Percentiles rank a stretch among this genome's conserved stretches.
Evolutionary conservation across 2,797 vertebrate species (phyloP).

Genomic region (Astyanax mexicanus): DNA sequence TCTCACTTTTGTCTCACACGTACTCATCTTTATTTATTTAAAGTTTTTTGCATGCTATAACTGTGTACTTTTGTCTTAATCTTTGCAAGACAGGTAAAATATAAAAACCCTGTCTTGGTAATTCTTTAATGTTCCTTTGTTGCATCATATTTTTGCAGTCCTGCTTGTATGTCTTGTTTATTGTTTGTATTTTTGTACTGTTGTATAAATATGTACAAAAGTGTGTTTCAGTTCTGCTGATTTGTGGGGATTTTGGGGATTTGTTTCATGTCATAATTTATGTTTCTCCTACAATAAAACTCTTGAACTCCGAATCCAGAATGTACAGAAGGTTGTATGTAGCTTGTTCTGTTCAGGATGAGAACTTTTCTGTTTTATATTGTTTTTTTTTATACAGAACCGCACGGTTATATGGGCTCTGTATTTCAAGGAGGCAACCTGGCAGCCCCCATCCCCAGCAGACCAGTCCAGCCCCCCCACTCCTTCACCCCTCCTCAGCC

Average conservation of each 20-base stretch:
- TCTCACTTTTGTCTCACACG: not conserved
- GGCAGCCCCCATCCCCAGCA: conserved; percentile 59
- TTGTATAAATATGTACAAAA: not conserved
- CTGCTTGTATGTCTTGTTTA: not conserved
- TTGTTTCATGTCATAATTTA: no score
- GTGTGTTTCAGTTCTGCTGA: not conserved
- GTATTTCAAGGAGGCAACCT: conserved; percentile 72
- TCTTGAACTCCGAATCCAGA: not conserved
- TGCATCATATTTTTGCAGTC: not conserved
- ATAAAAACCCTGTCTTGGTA: not conserved
- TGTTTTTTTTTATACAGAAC: conserved; percentile 69
- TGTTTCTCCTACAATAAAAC: no score
- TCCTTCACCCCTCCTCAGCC: conserved; percentile 71
- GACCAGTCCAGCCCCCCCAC: conserved; percentile 68
- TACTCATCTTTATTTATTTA: not conserved
- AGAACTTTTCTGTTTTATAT: not conserved
- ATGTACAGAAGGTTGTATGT: not conserved
- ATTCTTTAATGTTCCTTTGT: not conserved
- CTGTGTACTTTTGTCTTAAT: not conserved
- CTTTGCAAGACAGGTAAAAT: not conserved
- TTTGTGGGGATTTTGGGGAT: not conserved
- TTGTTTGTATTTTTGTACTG: no score
- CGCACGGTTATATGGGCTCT: conserved; percentile 82
- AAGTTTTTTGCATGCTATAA: conserved; percentile 13
- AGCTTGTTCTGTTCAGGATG: not conserved